These are phyloP conservation scores for Acleris sparsana DNA, from an alignment of 2,888 invertebrate species.

Conservation along the genomic window DNA sequence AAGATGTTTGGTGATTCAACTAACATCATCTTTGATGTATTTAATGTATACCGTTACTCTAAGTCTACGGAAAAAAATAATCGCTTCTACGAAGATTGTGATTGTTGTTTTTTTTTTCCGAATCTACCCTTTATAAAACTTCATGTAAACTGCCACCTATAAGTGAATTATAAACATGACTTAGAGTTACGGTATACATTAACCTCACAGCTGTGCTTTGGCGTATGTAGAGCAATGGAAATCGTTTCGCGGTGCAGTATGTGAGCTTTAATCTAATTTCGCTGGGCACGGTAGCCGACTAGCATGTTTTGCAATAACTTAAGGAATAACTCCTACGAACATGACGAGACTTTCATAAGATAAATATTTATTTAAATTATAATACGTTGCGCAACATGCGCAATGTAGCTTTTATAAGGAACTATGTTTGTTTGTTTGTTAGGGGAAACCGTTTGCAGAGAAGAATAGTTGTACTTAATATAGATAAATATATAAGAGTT, in stretches of 20 bases:
- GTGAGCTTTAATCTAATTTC: constrained; percentile 31
- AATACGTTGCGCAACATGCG: constrained; percentile 18
- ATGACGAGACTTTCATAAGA: constrained; percentile 14
- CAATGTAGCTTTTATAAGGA: neutral
- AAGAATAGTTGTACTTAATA: no score
- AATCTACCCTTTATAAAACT: no score
- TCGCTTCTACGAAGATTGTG: no score
- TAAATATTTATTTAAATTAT: neutral
- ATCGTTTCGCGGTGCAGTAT: constrained; percentile 7
- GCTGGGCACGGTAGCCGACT: constrained; percentile 24
- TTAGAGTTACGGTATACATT: neutral
- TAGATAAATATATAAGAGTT: no score
- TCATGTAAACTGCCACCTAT: neutral
- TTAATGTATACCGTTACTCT: no score
- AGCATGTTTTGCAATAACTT: constrained; percentile 20
- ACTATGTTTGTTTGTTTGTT: no score
- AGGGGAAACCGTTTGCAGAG: no score
- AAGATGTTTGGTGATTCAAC: no score
- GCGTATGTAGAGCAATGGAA: constrained; percentile 24
- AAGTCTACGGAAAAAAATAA: no score
- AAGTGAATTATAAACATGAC: neutral
- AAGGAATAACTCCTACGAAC: constrained; percentile 26
- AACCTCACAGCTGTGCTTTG: constrained; percentile 7
- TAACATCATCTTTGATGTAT: no score
- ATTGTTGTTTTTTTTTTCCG: no score